Evolutionary conservation across 1,140 invertebrate species (phyloP).

Genomic region (Pogonognathellus flavescens): DNA sequence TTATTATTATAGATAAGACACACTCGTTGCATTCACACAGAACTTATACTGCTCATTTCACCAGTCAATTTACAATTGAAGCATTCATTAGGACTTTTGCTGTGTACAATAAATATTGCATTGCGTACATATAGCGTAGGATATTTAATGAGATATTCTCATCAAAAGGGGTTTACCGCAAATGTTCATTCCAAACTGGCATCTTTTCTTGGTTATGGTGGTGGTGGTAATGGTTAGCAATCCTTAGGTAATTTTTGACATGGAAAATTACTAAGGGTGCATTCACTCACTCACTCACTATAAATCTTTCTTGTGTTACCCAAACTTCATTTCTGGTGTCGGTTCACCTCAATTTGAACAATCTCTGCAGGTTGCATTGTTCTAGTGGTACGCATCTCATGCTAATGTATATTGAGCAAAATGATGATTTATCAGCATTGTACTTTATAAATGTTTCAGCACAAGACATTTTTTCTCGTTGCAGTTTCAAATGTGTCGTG

Average conservation of each 20-base stretch:
- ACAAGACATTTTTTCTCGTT: too few species aligned
- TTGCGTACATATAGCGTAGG: neutral
- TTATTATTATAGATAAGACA: too few species aligned
- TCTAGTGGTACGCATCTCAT: too few species aligned
- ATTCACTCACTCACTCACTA: too few species aligned
- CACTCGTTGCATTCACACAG: too few species aligned
- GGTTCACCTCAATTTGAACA: conserved; percentile 35
- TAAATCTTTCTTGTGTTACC: neutral
- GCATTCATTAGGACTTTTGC: neutral
- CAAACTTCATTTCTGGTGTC: conserved; percentile 1
- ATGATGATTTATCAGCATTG: too few species aligned
- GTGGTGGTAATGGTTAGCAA: neutral
- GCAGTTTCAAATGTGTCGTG: neutral
- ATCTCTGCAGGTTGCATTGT: too few species aligned
- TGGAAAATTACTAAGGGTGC: neutral
- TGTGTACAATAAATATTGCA: conserved; percentile 8
- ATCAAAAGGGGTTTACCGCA: conserved; percentile 29
- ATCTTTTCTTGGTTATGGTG: conserved; percentile 26
- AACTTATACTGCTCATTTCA: too few species aligned
- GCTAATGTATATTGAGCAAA: too few species aligned
- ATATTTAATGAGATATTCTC: conserved; percentile 37
- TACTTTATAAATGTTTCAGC: too few species aligned
- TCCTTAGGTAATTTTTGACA: conserved; percentile 22
- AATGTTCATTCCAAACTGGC: conserved; percentile 2
- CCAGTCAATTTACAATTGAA: too few species aligned